Base-by-base conservation (phyloP, 1,140 invertebrate genomes). In the Himalopsyche phryganea region DNA sequence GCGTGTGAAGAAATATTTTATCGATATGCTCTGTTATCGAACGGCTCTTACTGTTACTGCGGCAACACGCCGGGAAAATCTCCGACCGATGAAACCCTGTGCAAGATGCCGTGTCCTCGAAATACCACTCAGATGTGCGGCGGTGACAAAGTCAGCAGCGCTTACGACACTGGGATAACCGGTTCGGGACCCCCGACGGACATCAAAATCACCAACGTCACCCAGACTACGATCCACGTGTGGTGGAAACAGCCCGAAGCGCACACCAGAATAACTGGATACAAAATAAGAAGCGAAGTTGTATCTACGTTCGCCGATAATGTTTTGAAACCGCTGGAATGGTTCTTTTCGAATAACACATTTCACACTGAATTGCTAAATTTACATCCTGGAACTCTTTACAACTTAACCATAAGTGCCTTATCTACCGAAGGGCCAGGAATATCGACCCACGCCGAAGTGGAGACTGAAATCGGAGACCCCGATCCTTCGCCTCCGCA, bases 311-410 rank as follows among this genome's bases (percentile, higher is more conserved):
- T 71, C 61, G 71, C 80, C 5, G 69, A 73, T 48, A 62, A 66
- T 35, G 59, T 60, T 0, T 49, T 73, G 5, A 58, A 66, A 32
- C 65, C 70, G n/a, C 50, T 76, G 23, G 70, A 78, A 64, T 81
- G 80, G 71, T 70, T 71, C 46, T 73, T 82, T 1, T 70, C 76
- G 28, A 80, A 76, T 62, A 70, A 66, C 5, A 80, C 77, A 38
- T 67, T 73, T 0, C 66, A 71, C 11, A 72, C 75, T 10, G 76
- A 81, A 50, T 64, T 90, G 0, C 76, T 78, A 46, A 83, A 83
- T 58, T 69, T 92, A 2, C 81, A 86, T 49, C 86, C 88, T 1
- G 88, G 86, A 6, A 88, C 87, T 1, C 71, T 79, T 11, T 92
- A 91, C 66, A 84, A 83, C 50, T 78, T 91, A 7, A 83, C 82